Percentiles rank a stretch among this genome's conserved stretches.
Conservation (phyloP, 2,113 vertebrate genomes). For the Phaetusa simplex region DNA sequence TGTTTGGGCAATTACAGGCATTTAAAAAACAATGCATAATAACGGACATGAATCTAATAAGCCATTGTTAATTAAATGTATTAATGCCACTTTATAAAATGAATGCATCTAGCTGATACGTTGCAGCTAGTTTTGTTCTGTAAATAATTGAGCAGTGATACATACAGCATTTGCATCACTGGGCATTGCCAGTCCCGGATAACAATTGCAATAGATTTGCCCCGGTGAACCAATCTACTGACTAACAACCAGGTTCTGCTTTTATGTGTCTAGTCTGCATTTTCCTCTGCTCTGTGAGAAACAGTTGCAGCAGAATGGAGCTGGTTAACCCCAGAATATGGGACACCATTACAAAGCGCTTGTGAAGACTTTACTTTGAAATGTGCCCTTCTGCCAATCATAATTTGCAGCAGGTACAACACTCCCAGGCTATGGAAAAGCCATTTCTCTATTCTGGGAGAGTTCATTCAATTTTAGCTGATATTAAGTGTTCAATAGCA, state of each 20-base stretch:
- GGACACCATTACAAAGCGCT: neutral
- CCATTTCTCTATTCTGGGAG: neutral
- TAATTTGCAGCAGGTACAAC: neutral
- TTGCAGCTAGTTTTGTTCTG: neutral
- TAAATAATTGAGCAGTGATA: neutral
- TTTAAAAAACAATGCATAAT: slow-evolving; percentile 51
- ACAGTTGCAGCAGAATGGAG: neutral
- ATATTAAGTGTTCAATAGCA: neutral
- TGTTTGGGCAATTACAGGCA: slow-evolving; percentile 53
- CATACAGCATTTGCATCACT: neutral
- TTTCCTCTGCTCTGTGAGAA: neutral
- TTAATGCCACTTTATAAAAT: neutral
- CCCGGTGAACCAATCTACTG: neutral
- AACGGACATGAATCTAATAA: slow-evolving; percentile 22
- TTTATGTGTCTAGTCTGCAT: accelerated
- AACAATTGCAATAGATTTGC: neutral
- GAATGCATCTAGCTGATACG: neutral
- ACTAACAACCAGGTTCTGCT: neutral
- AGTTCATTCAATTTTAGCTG: neutral
- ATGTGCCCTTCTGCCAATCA: neutral
- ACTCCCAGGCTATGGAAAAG: neutral
- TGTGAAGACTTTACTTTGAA: neutral
- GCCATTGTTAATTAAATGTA: slow-evolving; percentile 24
- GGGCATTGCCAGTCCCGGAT: neutral
- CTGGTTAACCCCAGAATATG: neutral